Evolutionary conservation across 2,888 invertebrate species (phyloP), one percentile per base, ranked within the genome.

Genomic region (Idaea aversata): DNA sequence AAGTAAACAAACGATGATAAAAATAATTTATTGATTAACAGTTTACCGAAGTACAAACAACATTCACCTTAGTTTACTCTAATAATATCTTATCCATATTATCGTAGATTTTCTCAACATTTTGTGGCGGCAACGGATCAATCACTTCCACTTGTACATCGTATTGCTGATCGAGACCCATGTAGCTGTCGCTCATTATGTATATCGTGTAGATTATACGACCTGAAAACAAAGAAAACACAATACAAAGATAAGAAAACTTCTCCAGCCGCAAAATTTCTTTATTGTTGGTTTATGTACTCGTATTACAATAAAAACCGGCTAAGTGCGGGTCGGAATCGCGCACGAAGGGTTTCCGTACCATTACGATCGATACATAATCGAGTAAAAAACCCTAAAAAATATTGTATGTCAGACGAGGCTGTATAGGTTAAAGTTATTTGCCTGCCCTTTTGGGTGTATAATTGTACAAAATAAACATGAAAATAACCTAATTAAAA

Each of bases 161-260:
- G 69, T 94, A 98, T 81, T 99, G 98, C 83, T 99, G 99, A 90
- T 99, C 99, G 36, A 99, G 91, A 2, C 99, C 99, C 72, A 99
- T 94, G 80, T 99, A 98, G 69, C 96, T 96, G 88, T 99, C 99
- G 61, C 98, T 98, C 93, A 99, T 94, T 64, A 99, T 85, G 85
- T 97, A 98, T 34, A 98, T 84, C 0, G 96, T 96, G 82, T 97
- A 95, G 70, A 95, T 95, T 61, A 95, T 92, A n/a, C 95, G 95
- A 47, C 98, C 97, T 95, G 86, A 61, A 90, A n/a, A n/a, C n/a
- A n/a, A n/a, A n/a, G n/a, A n/a, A n/a, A n/a, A 91, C 10, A 47
- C 10, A 5, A 13, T 47, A 47, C 47, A 47, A 13, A 47, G 13
- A 47, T 47, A 0, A 47, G 47, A 10, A 4, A 0, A 13, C 6